Evolutionary conservation across 2,797 vertebrate species (phyloP).

Genomic region (Premnoplex brunnescens): DNA sequence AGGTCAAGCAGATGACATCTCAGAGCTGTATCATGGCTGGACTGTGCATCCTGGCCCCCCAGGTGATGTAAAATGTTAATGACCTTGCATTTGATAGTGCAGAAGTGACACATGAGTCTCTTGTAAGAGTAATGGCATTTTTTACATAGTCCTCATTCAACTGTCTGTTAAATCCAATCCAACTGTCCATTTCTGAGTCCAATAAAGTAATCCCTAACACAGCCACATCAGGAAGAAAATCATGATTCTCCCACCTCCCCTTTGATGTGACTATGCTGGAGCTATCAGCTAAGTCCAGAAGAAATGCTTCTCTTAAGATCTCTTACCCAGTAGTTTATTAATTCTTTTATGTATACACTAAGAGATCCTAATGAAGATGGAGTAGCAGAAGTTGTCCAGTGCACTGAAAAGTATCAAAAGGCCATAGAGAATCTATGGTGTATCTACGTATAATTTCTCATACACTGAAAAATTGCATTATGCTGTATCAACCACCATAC

Average conservation of each 20-base stretch:
- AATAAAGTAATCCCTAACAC: constrained; percentile 14
- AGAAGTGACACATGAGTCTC: neutral
- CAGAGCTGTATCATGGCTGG: neutral
- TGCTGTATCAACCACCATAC: neutral
- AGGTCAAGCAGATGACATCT: neutral
- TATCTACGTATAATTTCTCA: neutral
- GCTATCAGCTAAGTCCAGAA: neutral
- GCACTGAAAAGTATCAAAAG: neutral
- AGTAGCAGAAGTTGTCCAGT: neutral
- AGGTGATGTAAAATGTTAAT: neutral
- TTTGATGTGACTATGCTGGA: constrained; percentile 6
- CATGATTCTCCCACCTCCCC: neutral
- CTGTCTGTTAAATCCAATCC: neutral
- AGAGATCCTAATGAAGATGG: neutral
- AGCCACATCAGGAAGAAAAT: constrained; percentile 24
- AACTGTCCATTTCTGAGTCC: neutral
- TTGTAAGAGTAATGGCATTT: neutral
- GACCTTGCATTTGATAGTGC: neutral
- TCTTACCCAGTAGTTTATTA: neutral
- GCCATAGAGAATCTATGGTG: neutral
- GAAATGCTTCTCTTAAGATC: neutral
- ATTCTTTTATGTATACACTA: neutral
- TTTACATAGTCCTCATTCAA: neutral
- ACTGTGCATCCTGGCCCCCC: rapidly evolving
- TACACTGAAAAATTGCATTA: neutral